Evolutionary conservation across 2,888 invertebrate genomes (phyloP).

Genomic region (Chalcosyrphus nemorum): DNA sequence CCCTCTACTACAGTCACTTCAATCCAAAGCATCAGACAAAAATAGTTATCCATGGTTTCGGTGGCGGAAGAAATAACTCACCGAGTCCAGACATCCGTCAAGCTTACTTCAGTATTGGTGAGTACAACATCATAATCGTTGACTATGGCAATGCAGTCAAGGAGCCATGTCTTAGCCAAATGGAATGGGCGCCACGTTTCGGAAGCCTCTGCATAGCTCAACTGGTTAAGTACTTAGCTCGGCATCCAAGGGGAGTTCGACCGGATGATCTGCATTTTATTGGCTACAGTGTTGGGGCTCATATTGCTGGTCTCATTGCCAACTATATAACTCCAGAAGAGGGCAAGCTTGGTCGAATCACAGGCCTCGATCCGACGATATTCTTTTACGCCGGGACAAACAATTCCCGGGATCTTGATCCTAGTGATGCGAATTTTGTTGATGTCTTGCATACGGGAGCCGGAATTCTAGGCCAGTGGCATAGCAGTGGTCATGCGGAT

Average conservation of each 20-base stretch:
- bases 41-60: conserved; percentile 95
- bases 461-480: conserved; percentile 94
- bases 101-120: conserved; percentile 90
- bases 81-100: conserved; percentile 93
- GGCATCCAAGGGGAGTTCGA: conserved; percentile 89
- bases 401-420: conserved; percentile 90
- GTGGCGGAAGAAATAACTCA: conserved; percentile 90
- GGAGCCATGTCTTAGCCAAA: conserved; percentile 92
- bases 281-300: conserved; percentile 94
- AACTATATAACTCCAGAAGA: conserved; percentile 86
- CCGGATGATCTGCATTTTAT: conserved; percentile 91
- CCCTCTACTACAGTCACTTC: conserved; percentile 89
- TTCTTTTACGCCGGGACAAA: conserved; percentile 93
- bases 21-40: conserved; percentile 91
- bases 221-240: conserved; percentile 89
- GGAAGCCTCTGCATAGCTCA: conserved; percentile 90
- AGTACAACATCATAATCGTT: conserved; percentile 94
- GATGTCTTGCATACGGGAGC: conserved; percentile 93
- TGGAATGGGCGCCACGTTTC: conserved; percentile 86
- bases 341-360: conserved; percentile 92
- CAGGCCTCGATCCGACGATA: conserved; percentile 93
- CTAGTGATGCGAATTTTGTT: conserved; percentile 91
- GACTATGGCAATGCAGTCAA: conserved; percentile 91
- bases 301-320: conserved; percentile 91
- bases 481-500: conserved; percentile 93